phyloP scores from a whole-genome alignment of 1,140 invertebrate species.

The Cepaea nemoralis region DNA sequence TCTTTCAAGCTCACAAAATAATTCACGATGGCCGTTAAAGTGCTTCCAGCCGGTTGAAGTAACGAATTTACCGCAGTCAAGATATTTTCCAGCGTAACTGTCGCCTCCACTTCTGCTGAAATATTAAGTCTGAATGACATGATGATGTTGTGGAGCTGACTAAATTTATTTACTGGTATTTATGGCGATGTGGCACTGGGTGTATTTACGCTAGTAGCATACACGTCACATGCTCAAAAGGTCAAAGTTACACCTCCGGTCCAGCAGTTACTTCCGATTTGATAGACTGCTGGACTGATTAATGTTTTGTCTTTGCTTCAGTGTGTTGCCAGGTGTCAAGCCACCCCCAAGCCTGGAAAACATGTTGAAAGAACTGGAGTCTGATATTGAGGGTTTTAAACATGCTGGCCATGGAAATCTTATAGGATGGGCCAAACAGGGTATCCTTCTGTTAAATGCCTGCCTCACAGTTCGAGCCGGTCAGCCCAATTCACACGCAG shows the following conservation, averaged over 20 bases:
- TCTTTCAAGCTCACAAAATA: background rate
- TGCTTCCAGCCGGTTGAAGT: background rate
- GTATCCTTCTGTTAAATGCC: conserved; percentile 79
- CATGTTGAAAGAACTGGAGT: conserved; percentile 79
- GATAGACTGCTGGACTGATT: too few relatives aligned
- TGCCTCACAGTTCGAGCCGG: conserved; percentile 77
- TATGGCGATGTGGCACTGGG: too few relatives aligned
- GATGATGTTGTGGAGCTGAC: background rate
- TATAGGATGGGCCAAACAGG: conserved; percentile 79
- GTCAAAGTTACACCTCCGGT: too few relatives aligned
- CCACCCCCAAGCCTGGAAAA: conserved; percentile 80
- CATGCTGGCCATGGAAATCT: conserved; percentile 77
- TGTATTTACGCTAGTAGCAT: too few relatives aligned
- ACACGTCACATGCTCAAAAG: background rate
- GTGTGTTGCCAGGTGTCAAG: conserved; percentile 76
- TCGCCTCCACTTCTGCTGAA: too few relatives aligned
- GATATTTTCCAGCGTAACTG: background rate
- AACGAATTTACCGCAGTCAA: background rate
- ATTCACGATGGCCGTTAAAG: background rate
- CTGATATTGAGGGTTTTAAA: conserved; percentile 76
- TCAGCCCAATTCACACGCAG: conserved; percentile 79
- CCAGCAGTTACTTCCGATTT: too few relatives aligned
- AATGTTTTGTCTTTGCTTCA: conserved; percentile 81
- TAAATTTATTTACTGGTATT: background rate
- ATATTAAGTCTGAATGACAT: too few relatives aligned